Conservation (phyloP, 2,797 vertebrate genomes). For the Pseudochirops corinnae region DNA sequence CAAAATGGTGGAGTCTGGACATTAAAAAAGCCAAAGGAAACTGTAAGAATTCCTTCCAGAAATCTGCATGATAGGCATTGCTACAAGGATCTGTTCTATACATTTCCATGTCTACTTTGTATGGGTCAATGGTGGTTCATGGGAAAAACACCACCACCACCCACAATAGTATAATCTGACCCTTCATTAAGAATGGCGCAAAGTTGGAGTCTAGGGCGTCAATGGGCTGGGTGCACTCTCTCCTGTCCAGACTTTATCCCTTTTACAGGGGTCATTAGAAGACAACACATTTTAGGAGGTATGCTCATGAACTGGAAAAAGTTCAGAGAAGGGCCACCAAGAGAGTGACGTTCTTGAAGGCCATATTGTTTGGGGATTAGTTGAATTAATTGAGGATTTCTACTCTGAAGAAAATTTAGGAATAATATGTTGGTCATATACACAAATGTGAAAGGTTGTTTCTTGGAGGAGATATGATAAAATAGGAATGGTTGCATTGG, state of each 20-base stretch:
- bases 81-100: background rate
- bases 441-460: background rate
- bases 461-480: background rate
- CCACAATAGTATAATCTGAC: background rate
- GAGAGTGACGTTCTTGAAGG: background rate
- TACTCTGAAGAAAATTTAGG: background rate
- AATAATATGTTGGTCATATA: background rate
- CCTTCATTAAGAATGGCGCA: background rate
- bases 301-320: background rate
- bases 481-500: background rate
- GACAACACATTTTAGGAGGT: background rate
- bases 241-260: background rate
- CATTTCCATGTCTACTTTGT: background rate
- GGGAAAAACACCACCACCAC: background rate
- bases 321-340: background rate
- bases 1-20: constrained; percentile 10
- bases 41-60: background rate
- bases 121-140: background rate
- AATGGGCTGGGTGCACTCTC: background rate
- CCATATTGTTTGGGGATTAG: background rate
- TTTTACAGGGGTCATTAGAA: background rate
- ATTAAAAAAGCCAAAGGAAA: constrained; percentile 14
- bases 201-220: background rate
- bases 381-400: background rate
- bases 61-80: background rate